A percentile compares a stretch with the other conserved stretches of the same genome.
Evolutionary conservation across 2,113 vertebrate genomes (phyloP).

Genomic region (Daboia siamensis): DNA sequence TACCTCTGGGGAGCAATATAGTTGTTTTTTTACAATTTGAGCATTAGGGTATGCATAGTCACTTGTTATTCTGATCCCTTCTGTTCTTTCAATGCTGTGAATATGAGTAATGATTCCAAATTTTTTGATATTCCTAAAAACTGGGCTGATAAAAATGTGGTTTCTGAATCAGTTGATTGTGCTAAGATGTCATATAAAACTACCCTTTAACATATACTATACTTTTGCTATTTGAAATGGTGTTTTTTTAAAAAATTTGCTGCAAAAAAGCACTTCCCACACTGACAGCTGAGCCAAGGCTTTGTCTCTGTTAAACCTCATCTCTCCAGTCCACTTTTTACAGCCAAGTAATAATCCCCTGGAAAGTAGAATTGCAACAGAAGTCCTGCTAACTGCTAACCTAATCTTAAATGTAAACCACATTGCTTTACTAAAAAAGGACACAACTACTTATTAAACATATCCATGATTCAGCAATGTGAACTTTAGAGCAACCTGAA

Average conservation of each 20-base stretch:
- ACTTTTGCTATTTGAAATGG: background rate
- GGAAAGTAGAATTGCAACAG: background rate
- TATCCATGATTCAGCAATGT: background rate
- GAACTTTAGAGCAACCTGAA: background rate
- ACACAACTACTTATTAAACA: background rate
- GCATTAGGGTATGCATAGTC: background rate
- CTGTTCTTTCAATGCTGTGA: background rate
- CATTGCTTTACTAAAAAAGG: constrained; percentile 25
- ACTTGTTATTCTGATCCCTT: background rate
- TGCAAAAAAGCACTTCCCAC: background rate
- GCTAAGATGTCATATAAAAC: background rate
- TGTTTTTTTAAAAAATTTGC: background rate
- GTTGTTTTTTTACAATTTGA: background rate
- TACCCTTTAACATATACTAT: background rate
- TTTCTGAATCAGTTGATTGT: background rate
- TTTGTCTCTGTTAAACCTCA: constrained; percentile 12
- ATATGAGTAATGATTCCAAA: background rate
- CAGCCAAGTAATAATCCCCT: constrained; percentile 29
- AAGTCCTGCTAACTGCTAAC: constrained; percentile 16
- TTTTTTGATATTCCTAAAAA: background rate
- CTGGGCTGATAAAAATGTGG: background rate
- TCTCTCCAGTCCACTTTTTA: constrained; percentile 8
- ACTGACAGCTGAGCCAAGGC: constrained; percentile 9
- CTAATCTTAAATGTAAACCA: background rate
- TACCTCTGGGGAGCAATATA: background rate